Base-by-base conservation (phyloP, 2,888 invertebrate genomes). In the Maniola hyperantus region DNA sequence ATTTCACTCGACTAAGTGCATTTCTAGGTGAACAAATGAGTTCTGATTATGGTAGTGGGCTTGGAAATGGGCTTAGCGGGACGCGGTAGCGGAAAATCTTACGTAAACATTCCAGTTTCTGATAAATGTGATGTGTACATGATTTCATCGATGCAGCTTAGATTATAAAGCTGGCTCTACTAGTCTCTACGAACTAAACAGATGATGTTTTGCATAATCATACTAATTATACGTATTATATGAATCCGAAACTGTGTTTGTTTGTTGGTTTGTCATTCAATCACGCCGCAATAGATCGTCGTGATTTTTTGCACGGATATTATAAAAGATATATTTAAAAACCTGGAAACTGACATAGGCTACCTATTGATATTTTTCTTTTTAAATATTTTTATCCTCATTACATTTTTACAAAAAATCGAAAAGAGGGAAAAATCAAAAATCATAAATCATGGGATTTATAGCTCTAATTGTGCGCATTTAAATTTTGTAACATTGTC, bases 1-100 rank as follows among this genome's bases (percentile, higher is more conserved):
- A 86, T 87, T 84, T 85, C 82, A 82, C 79, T 79, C 81, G 80
- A 89, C 89, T 90, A 85, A 81, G 79, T 80, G 79, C 80, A 79
- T 78, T 83, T 83, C 84, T 83, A 81, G 79, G 77, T 80, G 78
- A 77, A 77, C 77, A 81, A 80, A 82, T 80, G 80, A 82, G 81
- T 83, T 84, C 74, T 77, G 75, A 73, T 79, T 78, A 77, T 71
- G 66, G 70, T 46, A 65, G 39, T 54, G 67, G 44, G 63, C 51
- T 58, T 15, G 15, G 79, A 84, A 73, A 73, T 68, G 65, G 77
- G 83, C 79, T 78, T 66, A 82, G 87, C 85, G 85, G 73, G 61
- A 61, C 60, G 67, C 69, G 67, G 57, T 51, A 72, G 72, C 68
- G 65, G 65, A 67, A 46, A 50, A 57, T 20, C 36, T 36, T 10